phyloP scores from a whole-genome alignment of 2,113 vertebrate species.

The Zosterops japonicus region DNA sequence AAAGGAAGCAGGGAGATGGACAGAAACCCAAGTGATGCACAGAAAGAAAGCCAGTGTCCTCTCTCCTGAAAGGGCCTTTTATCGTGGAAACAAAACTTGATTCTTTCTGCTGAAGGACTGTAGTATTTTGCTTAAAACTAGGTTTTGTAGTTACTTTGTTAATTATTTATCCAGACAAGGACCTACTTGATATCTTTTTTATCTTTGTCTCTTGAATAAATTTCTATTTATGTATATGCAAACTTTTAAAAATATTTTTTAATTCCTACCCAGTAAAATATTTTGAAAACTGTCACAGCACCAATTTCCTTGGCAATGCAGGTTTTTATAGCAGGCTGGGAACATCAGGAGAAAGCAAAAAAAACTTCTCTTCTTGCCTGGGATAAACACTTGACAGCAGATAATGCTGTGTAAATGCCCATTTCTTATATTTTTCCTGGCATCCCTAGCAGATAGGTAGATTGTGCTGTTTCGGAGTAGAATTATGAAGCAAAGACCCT shows the following conservation, averaged over 20 bases:
- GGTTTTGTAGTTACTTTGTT: conserved; percentile 1
- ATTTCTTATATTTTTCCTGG: background rate
- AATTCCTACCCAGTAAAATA: background rate
- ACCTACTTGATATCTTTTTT: background rate
- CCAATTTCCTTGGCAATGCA: background rate
- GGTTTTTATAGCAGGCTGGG: background rate
- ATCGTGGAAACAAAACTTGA: conserved; percentile 1
- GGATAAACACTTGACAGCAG: background rate
- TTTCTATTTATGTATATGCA: background rate
- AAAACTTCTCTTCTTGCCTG: background rate
- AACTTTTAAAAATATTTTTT: background rate
- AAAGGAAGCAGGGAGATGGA: conserved; percentile 16
- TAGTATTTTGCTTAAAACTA: conserved; percentile 1
- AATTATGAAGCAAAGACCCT: background rate
- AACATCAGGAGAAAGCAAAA: background rate
- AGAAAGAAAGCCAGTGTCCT: background rate
- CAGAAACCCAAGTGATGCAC: conserved; percentile 29
- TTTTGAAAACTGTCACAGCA: background rate
- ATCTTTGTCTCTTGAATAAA: background rate
- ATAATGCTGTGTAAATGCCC: background rate
- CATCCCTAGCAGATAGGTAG: background rate
- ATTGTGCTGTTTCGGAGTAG: background rate
- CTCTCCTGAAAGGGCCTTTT: conserved; percentile 41
- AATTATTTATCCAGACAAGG: background rate
- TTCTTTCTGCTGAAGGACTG: conserved; percentile 27